Conservation (phyloP, 2,113 vertebrate genomes). For the Crotalus tigris region DNA sequence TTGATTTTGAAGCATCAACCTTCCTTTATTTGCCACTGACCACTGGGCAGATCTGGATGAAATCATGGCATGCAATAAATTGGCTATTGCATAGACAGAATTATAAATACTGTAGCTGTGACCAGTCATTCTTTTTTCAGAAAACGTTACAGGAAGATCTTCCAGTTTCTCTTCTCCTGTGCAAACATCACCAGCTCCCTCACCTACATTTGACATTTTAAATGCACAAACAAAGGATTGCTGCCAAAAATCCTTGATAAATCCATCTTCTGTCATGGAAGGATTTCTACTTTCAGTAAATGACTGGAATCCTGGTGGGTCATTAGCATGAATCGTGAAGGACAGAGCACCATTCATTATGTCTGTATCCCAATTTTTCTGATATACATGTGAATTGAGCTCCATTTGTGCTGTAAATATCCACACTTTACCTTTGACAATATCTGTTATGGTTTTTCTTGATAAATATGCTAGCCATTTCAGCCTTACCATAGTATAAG, state of each 20-base stretch:
- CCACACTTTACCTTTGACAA: not conserved
- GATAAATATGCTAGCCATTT: not conserved
- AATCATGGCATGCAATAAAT: not conserved
- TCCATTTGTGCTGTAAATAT: conserved; percentile 7
- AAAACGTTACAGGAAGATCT: not conserved
- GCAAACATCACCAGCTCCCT: not conserved
- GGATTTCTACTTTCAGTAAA: not conserved
- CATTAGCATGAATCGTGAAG: not conserved
- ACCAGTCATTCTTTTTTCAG: conserved; percentile 14
- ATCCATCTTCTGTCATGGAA: not conserved
- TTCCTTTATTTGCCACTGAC: too few species aligned
- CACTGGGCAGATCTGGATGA: not conserved
- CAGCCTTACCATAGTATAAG: not conserved
- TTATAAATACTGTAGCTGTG: conserved; percentile 16
- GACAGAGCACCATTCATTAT: not conserved
- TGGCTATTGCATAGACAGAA: not conserved
- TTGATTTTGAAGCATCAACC: not conserved
- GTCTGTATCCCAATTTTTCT: not conserved
- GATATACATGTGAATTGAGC: not conserved
- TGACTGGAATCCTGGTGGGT: not conserved
- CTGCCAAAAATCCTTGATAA: conserved; percentile 5
- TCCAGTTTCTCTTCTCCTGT: not conserved
- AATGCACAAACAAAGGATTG: not conserved
- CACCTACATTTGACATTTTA: not conserved
- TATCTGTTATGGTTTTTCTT: too few species aligned